These are phyloP conservation scores for Perognathus longimembris DNA, from an alignment of 2,113 vertebrate species.

Conservation along the genomic window DNA sequence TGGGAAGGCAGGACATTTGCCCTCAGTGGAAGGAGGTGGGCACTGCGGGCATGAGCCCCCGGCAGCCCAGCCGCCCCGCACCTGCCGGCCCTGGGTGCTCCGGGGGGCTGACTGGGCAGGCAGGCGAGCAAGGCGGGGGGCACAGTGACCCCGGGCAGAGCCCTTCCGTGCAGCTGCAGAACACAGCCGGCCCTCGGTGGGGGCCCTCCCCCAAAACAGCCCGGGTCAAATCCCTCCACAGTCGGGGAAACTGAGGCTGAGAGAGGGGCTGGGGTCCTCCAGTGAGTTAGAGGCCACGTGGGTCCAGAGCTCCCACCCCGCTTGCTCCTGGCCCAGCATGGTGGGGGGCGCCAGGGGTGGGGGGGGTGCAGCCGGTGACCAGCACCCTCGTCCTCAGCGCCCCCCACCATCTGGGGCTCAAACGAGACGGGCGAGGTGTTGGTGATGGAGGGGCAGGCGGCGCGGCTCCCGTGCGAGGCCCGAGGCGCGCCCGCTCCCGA, in stretches of 20 bases:
- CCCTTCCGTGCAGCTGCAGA: background rate
- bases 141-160: fast-evolving
- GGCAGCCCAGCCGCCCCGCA: too few species aligned
- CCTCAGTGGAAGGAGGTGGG: background rate
- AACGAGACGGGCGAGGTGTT: constrained; percentile 87
- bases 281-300: constrained; percentile 3
- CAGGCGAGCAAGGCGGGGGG: background rate
- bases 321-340: background rate
- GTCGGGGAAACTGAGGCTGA: constrained; percentile 42
- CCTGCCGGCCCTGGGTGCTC: too few species aligned
- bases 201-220: background rate
- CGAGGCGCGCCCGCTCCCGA: constrained; percentile 88
- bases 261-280: background rate
- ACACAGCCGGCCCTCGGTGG: background rate
- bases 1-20: background rate
- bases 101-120: background rate
- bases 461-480: constrained; percentile 88
- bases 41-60: too few species aligned
- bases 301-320: background rate
- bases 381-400: constrained; percentile 79
- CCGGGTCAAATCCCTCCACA: background rate
- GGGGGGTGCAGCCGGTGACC: background rate
- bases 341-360: background rate
- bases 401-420: constrained; percentile 88
- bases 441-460: constrained; percentile 87